These are phyloP conservation scores for Cerastis rubricosa DNA, from an alignment of 2,888 invertebrate species.

Conservation along the genomic window DNA sequence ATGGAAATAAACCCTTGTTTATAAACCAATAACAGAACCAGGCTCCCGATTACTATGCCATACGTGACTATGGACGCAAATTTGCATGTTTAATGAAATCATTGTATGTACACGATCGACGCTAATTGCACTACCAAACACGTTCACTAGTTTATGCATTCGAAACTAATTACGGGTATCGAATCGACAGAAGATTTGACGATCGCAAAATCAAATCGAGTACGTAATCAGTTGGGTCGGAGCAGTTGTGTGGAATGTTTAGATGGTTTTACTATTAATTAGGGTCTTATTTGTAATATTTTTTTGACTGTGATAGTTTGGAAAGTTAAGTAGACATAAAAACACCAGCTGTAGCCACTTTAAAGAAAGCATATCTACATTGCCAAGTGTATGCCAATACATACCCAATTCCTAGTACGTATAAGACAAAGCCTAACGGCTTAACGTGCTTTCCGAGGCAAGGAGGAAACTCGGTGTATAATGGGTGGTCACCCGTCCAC, in stretches of 20 bases:
- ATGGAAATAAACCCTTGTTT: conserved; percentile 60
- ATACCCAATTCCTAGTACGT: too few species aligned
- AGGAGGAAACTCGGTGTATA: too few species aligned
- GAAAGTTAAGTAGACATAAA: background rate
- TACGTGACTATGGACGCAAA: conserved; percentile 76
- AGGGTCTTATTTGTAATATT: background rate
- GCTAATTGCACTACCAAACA: conserved; percentile 84
- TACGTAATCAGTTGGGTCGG: conserved; percentile 37
- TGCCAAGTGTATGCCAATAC: background rate
- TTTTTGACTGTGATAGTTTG: background rate
- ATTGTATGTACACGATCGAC: conserved; percentile 83
- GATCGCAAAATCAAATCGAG: conserved; percentile 55
- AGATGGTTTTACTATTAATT: background rate
- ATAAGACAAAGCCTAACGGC: background rate
- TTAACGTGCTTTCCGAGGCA: too few species aligned
- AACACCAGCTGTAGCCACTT: background rate
- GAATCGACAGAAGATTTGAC: conserved; percentile 71
- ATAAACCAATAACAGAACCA: conserved; percentile 70
- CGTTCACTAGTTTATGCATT: conserved; percentile 80
- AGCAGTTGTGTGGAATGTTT: conserved; percentile 5
- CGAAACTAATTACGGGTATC: conserved; percentile 77
- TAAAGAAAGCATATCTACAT: background rate
- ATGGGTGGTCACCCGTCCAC: too few species aligned
- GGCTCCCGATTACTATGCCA: conserved; percentile 74
- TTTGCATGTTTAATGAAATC: conserved; percentile 88